Conservation (phyloP, 2,888 invertebrate genomes). For the Aplocera efformata region DNA sequence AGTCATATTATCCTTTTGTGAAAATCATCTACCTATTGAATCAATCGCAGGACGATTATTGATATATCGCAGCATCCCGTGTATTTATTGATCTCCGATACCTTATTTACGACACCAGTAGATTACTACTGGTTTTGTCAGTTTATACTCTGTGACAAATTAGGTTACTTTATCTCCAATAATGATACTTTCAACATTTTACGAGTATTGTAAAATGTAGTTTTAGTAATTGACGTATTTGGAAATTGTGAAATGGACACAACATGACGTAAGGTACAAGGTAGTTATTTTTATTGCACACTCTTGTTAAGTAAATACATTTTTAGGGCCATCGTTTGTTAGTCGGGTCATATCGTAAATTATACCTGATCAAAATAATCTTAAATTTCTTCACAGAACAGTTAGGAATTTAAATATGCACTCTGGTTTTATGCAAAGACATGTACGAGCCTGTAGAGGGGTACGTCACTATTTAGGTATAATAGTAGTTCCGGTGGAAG, state of each 20-base stretch:
- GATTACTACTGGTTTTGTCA: constrained; percentile 25
- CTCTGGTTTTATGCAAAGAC: too few relatives aligned
- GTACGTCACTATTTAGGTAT: too few relatives aligned
- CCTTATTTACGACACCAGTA: constrained; percentile 42
- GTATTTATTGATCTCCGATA: constrained; percentile 50
- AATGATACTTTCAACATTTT: constrained; percentile 10
- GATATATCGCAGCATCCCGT: constrained; percentile 51
- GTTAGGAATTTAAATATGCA: too few relatives aligned
- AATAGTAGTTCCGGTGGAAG: too few relatives aligned
- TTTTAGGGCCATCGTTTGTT: background rate
- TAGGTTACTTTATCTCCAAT: constrained; percentile 14
- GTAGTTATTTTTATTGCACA: background rate
- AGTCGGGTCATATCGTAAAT: too few relatives aligned
- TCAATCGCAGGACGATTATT: constrained; percentile 37
- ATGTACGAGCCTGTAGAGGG: too few relatives aligned
- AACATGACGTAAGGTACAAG: background rate
- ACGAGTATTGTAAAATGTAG: constrained; percentile 9
- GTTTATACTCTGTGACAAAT: constrained; percentile 22
- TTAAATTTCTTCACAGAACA: too few relatives aligned
- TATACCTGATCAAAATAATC: too few relatives aligned
- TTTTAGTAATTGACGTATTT: constrained; percentile 1
- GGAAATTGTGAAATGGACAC: background rate
- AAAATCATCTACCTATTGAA: too few relatives aligned
- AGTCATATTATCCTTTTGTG: too few relatives aligned
- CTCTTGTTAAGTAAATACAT: background rate